Conservation (phyloP, 2,113 vertebrate species). For the Cavia porcellus region DNA sequence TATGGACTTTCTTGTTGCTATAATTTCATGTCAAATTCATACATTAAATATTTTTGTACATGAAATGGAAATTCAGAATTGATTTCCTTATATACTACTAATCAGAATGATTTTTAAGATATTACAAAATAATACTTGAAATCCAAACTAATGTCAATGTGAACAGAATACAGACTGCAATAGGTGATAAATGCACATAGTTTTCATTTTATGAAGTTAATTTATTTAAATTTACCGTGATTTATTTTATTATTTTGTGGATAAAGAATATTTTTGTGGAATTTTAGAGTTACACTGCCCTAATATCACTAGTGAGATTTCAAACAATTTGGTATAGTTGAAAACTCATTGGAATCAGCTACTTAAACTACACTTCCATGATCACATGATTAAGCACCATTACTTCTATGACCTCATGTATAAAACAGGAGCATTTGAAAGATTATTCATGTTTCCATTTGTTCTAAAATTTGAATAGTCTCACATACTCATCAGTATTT, state of each 20-base stretch:
- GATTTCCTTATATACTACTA: conserved; percentile 34
- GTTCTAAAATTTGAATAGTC: not conserved
- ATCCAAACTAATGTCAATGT: not conserved
- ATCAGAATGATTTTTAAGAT: conserved; percentile 26
- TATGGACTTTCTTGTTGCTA: conserved; percentile 16
- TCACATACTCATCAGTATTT: not conserved
- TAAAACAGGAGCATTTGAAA: not conserved
- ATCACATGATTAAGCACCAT: not conserved
- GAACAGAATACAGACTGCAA: not conserved
- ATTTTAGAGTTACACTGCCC: not conserved
- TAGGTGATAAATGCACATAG: not conserved
- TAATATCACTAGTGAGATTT: not conserved
- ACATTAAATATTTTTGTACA: not conserved
- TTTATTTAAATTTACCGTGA: not conserved
- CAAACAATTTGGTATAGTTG: not conserved
- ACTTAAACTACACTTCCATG: not conserved
- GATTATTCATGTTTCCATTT: not conserved
- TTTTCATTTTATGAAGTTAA: not conserved
- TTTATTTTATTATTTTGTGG: not conserved
- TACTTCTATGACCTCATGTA: not conserved
- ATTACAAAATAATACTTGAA: conserved; percentile 1
- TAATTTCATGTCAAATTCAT: not conserved
- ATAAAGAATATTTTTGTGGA: not conserved
- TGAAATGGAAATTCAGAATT: conserved; percentile 26
- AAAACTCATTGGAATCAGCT: not conserved